Base-by-base conservation (phyloP, 1,140 invertebrate genomes). In the Aphaenogaster floridana region DNA sequence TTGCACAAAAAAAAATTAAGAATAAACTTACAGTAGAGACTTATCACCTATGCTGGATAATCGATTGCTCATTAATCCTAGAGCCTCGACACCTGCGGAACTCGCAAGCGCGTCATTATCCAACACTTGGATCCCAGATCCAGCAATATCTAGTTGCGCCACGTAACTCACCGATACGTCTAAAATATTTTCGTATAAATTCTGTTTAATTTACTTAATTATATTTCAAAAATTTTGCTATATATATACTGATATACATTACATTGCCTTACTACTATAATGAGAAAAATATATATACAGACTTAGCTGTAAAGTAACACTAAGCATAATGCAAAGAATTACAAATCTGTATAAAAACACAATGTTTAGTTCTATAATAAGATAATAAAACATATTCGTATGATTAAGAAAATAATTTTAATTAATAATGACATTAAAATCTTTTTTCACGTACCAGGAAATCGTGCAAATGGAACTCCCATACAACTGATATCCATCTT, bases 401-500 rank as follows among this genome's bases (percentile, higher is more conserved):
- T 21, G 28, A 28, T 42, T 42, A 52, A 34, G 2, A 17, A 52
- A 84, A 5, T 61, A 52, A 48, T 57, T 79, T 45, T 52, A 36
- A 42, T 39, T 0, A 64, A 61, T 17, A 48, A 1, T 34, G 15
- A 59, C 2, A 79, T 1, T 48, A 71, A 28, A 63, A 28, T 50
- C 5, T 15, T 80, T 63, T 81, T 2, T 17, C 36, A 88, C 93
- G 91, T 93, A 97, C 96, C 96, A 91, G 97, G 96, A 93, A 97
- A 96, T 93, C 96, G 96, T 63, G 96, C 96, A 57, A 97, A 96
- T 57, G 96, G 95, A 76, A 97, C 96, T 86, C 96, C 96, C 86
- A 97, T 95, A 91, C 97, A 97, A 91, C 96, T 96, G 88, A 97
- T 96, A 88, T 97, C 96, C 95, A 96, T 96, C 90, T 96, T 95